Conservation (phyloP, 2,888 invertebrate species). For the Agrochola lota region DNA sequence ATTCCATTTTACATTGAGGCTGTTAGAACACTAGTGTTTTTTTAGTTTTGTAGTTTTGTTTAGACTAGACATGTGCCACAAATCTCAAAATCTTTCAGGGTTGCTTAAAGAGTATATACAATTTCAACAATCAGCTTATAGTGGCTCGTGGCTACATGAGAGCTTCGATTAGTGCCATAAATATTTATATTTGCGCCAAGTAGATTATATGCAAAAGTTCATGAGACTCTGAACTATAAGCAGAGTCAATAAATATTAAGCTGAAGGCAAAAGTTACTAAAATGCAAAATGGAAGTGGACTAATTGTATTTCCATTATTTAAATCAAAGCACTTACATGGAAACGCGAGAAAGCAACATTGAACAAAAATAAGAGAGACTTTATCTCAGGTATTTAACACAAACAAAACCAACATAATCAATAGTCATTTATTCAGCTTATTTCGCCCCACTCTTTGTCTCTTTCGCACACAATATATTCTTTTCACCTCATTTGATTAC, state of each 20-base stretch:
- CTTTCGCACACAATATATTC: slow-evolving; percentile 78
- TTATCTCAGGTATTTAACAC: slow-evolving; percentile 55
- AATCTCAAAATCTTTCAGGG: not conserved
- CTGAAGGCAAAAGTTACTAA: not conserved
- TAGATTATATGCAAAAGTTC: not conserved
- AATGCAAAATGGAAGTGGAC: not conserved
- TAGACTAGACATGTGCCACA: slow-evolving; percentile 4
- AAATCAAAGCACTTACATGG: slow-evolving; percentile 25
- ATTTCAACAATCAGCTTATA: slow-evolving; percentile 23
- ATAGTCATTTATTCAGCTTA: slow-evolving; percentile 72
- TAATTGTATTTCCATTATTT: slow-evolving; percentile 13
- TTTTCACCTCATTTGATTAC: slow-evolving; percentile 80
- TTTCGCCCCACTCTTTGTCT: slow-evolving; percentile 70
- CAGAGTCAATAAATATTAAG: not conserved
- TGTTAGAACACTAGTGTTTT: not conserved
- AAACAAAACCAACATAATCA: slow-evolving; percentile 66
- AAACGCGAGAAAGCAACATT: not conserved
- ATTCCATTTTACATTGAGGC: slow-evolving; percentile 21
- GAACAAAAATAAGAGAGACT: slow-evolving; percentile 15
- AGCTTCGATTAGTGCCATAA: not conserved
- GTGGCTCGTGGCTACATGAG: slow-evolving; percentile 4
- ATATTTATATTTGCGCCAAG: not conserved
- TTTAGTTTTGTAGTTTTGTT: no score
- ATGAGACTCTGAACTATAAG: not conserved
- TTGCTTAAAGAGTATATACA: slow-evolving; percentile 19